A percentile compares a stretch with the other conserved stretches of the same genome.
phyloP scores from a whole-genome alignment of 2,888 invertebrate species.

The Hydropsyche betteni region DNA sequence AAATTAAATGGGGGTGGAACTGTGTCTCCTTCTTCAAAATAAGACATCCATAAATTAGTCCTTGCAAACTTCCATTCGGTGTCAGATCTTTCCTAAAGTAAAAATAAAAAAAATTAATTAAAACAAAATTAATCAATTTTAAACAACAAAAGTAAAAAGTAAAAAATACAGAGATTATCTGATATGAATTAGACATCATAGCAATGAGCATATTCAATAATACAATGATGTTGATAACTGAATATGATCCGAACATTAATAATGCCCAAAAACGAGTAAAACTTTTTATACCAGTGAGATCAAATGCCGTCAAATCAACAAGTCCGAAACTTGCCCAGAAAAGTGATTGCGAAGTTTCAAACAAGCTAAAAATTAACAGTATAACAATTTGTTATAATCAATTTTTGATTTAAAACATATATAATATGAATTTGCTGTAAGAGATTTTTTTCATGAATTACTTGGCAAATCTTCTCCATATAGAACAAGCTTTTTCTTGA shows the following conservation, averaged over 20 bases:
- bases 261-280: constrained; percentile 97
- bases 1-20: constrained; percentile 96
- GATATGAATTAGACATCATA: constrained; percentile 99
- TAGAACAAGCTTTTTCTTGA: constrained; percentile 82
- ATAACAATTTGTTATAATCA: constrained; percentile 9
- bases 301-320: constrained; percentile 93
- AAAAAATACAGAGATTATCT: constrained; percentile 89
- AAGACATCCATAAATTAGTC: constrained; percentile 96
- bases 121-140: background rate
- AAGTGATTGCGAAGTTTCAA: constrained; percentile 96
- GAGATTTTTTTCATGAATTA: constrained; percentile 61
- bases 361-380: constrained; percentile 74
- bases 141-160: background rate
- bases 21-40: constrained; percentile 92
- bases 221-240: constrained; percentile 96
- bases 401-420: constrained; percentile 33
- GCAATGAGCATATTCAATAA: constrained; percentile 97
- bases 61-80: constrained; percentile 98
- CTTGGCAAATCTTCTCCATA: constrained; percentile 92
- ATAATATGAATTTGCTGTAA: too few species aligned
- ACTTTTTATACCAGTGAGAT: constrained; percentile 92
- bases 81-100: constrained; percentile 85
- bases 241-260: constrained; percentile 97
- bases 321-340: constrained; percentile 99
- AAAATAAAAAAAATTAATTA: background rate